Evolutionary conservation across 2,113 vertebrate genomes (phyloP).

Genomic region (Micronisus gabar): DNA sequence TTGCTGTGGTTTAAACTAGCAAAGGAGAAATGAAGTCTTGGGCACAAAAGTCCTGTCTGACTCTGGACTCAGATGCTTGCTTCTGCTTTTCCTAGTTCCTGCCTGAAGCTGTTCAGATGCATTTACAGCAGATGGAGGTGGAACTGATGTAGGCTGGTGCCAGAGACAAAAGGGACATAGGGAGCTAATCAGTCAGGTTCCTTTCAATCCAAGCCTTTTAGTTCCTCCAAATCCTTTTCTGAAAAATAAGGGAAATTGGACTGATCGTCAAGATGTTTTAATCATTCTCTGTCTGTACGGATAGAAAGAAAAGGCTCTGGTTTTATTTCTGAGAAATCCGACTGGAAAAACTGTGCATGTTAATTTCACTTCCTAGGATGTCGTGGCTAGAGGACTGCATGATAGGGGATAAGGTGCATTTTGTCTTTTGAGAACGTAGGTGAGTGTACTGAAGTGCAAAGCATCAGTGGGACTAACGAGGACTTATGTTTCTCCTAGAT

Average conservation of each 20-base stretch:
- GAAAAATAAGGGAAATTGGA: not conserved
- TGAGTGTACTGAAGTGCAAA: not conserved
- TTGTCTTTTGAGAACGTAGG: not conserved
- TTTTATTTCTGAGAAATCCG: not conserved
- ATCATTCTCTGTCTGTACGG: not conserved
- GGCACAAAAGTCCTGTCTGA: not conserved
- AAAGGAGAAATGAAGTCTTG: not conserved
- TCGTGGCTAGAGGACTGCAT: not conserved
- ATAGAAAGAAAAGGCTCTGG: not conserved
- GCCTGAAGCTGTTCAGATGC: not conserved
- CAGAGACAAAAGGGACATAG: not conserved
- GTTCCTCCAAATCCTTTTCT: not conserved
- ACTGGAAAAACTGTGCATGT: not conserved
- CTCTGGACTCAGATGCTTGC: not conserved
- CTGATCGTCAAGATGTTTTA: accelerated
- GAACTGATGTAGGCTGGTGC: not conserved
- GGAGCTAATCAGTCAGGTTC: not conserved
- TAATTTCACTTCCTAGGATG: not conserved
- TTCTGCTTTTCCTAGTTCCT: not conserved
- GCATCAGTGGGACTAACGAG: not conserved
- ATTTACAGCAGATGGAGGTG: not conserved
- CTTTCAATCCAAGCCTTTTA: not conserved
- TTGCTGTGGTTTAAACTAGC: not conserved
- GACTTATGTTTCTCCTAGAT: not conserved
- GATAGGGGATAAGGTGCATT: not conserved